These are phyloP conservation scores for Rhynchophorus ferrugineus DNA, from an alignment of 1,140 invertebrate genomes.

Conservation along the genomic window DNA sequence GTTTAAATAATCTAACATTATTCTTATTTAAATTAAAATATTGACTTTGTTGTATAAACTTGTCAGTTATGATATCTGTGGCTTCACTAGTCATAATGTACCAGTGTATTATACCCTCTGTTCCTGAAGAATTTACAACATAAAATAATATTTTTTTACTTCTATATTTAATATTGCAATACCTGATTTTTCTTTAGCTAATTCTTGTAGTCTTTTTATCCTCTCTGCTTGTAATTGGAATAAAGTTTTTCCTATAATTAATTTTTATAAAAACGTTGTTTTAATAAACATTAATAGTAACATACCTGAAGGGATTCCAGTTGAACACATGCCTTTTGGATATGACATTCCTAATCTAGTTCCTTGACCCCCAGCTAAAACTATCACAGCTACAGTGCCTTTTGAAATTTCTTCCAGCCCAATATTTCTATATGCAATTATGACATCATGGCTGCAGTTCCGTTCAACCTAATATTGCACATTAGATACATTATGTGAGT, in stretches of 20 bases:
- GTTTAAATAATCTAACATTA: constrained; percentile 85
- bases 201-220: constrained; percentile 67
- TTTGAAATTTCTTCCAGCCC: constrained; percentile 66
- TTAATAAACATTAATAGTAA: not conserved
- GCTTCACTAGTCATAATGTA: constrained; percentile 98
- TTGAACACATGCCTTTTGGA: constrained; percentile 96
- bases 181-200: constrained; percentile 63
- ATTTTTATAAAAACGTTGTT: not conserved
- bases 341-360: constrained; percentile 88
- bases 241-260: constrained; percentile 79
- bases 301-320: constrained; percentile 61
- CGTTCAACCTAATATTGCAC: constrained; percentile 60
- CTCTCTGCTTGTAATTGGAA: constrained; percentile 94
- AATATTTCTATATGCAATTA: constrained; percentile 58
- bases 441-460: constrained; percentile 47
- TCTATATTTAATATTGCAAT: too few relatives aligned
- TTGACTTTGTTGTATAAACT: constrained; percentile 73
- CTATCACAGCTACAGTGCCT: constrained; percentile 76
- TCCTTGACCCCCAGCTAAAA: constrained; percentile 62
- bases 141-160: not conserved
- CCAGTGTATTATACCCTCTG: constrained; percentile 68
- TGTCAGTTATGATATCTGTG: constrained; percentile 75
- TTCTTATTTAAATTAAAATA: constrained; percentile 83
- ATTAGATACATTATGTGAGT: not conserved
- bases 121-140: constrained; percentile 35